These are phyloP conservation scores for Brachypteracias leptosomus DNA, from an alignment of 2,113 vertebrate genomes.

Conservation along the genomic window DNA sequence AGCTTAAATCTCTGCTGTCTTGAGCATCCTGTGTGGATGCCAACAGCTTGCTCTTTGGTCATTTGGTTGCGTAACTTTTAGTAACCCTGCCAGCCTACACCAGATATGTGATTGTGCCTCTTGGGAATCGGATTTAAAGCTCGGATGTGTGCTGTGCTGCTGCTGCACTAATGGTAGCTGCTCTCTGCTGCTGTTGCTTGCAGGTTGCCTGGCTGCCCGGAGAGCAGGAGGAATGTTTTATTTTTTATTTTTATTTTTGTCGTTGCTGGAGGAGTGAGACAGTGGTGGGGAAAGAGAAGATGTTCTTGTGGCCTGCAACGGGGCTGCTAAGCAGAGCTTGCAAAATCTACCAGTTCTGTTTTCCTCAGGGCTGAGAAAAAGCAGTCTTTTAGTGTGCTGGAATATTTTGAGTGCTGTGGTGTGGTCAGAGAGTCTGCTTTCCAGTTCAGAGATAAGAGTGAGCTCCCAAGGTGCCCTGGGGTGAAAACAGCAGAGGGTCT, in stretches of 20 bases:
- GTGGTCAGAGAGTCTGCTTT: not conserved
- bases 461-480: not conserved
- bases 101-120: not conserved
- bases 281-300: not conserved
- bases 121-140: not conserved
- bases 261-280: not conserved
- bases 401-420: not conserved
- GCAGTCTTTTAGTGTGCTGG: not conserved
- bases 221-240: rapidly evolving
- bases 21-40: not conserved
- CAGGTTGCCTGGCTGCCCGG: not conserved
- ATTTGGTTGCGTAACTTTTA: not conserved
- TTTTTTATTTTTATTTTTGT: not conserved
- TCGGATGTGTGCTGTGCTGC: not conserved
- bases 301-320: not conserved
- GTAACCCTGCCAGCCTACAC: not conserved
- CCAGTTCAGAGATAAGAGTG: not conserved
- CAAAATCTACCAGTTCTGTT: not conserved
- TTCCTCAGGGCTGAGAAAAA: not conserved
- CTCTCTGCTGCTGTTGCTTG: not conserved
- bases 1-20: not conserved
- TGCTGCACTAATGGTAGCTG: not conserved
- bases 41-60: not conserved
- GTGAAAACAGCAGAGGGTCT: not conserved
- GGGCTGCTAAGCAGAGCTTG: not conserved